Evolutionary conservation across 2,113 vertebrate genomes (phyloP).

Genomic region (Mastomys natalensis): DNA sequence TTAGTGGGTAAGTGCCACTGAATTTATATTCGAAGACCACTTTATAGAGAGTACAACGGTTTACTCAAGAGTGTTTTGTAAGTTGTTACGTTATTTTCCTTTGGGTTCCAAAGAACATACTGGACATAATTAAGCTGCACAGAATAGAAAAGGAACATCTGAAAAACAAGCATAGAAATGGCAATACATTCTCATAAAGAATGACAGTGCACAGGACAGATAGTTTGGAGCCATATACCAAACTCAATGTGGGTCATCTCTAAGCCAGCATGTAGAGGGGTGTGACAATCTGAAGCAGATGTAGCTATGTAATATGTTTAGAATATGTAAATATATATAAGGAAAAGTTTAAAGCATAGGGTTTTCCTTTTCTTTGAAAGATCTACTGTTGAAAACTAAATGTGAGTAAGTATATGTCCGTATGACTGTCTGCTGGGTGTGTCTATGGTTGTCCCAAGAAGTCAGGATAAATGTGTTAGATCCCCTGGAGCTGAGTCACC

Average conservation of each 20-base stretch:
- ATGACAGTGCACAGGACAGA: neutral
- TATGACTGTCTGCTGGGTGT: neutral
- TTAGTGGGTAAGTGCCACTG: constrained; percentile 36
- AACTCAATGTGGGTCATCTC: neutral
- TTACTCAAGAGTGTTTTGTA: constrained; percentile 17
- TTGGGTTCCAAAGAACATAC: neutral
- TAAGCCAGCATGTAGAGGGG: neutral
- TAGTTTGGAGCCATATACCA: neutral
- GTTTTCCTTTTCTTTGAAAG: neutral
- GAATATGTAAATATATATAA: too few relatives aligned
- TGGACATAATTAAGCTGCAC: neutral
- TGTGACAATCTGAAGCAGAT: neutral
- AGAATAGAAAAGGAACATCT: constrained; percentile 10
- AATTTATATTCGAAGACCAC: constrained; percentile 12
- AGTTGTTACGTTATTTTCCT: constrained; percentile 21
- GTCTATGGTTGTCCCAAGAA: neutral
- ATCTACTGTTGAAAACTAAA: neutral
- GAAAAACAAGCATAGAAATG: neutral
- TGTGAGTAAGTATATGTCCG: neutral
- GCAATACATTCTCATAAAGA: neutral
- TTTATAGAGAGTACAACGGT: neutral
- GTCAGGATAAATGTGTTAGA: neutral
- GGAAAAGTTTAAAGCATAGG: neutral
- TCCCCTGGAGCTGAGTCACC: too few relatives aligned
- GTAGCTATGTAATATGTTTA: accelerated